Percentiles rank a stretch among this genome's conserved stretches.
These are phyloP conservation scores for Chiroxiphia lanceolata DNA, from an alignment of 2,797 vertebrate species.

Conservation along the genomic window DNA sequence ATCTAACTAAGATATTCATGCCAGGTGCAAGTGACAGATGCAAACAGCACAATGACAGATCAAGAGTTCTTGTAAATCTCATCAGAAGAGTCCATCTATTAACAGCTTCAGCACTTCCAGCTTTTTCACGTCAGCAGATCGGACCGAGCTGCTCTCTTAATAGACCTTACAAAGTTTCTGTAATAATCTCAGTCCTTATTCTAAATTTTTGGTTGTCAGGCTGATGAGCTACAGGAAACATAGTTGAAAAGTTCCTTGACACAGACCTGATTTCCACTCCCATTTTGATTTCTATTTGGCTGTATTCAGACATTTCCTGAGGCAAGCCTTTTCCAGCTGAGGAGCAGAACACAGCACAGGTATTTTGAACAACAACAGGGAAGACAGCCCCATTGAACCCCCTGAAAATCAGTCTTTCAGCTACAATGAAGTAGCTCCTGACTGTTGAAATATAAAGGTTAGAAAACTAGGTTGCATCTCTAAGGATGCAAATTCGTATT, in stretches of 20 bases:
- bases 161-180: conserved; percentile 40
- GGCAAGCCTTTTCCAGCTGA: neutral
- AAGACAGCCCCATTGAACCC: neutral
- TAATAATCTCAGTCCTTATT: conserved; percentile 44
- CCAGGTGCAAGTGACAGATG: conserved; percentile 54
- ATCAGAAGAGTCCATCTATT: conserved; percentile 64
- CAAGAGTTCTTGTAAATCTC: conserved; percentile 65
- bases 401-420: neutral
- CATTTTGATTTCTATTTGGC: neutral
- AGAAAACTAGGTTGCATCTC: neutral
- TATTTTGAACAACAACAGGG: neutral
- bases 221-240: conserved; percentile 2
- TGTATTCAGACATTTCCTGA: neutral
- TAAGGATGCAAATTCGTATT: neutral
- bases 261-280: neutral
- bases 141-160: conserved; percentile 48
- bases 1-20: conserved; percentile 24
- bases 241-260: neutral
- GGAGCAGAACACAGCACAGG: neutral
- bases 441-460: neutral
- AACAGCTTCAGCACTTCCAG: conserved; percentile 58
- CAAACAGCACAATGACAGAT: conserved; percentile 50
- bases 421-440: neutral
- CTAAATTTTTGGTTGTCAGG: conserved; percentile 8
- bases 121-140: conserved; percentile 57